These are phyloP conservation scores for Picus viridis DNA, from an alignment of 2,797 vertebrate species.

Conservation along the genomic window DNA sequence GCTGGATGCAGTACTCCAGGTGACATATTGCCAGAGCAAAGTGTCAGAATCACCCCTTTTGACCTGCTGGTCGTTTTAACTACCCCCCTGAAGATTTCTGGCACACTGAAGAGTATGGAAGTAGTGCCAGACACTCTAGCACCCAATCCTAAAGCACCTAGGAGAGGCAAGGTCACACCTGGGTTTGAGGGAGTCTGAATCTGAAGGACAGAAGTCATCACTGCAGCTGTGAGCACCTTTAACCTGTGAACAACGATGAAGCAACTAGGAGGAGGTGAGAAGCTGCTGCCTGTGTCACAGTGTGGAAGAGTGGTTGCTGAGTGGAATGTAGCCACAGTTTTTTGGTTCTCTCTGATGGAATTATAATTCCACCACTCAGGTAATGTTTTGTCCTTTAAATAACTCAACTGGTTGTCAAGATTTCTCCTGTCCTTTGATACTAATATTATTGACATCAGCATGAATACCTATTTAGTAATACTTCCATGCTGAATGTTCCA, in stretches of 20 bases:
- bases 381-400: not conserved
- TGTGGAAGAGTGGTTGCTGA: not conserved
- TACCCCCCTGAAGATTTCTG: not conserved
- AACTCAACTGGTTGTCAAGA: accelerated
- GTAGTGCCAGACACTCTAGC: not conserved
- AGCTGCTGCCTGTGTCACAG: not conserved
- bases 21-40: too few relatives aligned
- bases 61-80: not conserved
- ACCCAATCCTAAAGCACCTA: accelerated
- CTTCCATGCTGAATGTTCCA: not conserved
- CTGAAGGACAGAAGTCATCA: not conserved
- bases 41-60: too few relatives aligned
- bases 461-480: not conserved
- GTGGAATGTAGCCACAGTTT: not conserved
- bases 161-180: accelerated
- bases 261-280: not conserved
- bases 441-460: not conserved
- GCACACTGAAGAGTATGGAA: not conserved
- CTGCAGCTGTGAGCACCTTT: not conserved
- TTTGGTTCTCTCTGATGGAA: not conserved
- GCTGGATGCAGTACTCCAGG: too few relatives aligned
- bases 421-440: not conserved
- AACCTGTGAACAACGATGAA: accelerated
- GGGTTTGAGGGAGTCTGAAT: too few relatives aligned
- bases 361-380: not conserved